Evolutionary conservation across 2,113 vertebrate genomes (phyloP).

Genomic region (Xiphorhynchus elegans): DNA sequence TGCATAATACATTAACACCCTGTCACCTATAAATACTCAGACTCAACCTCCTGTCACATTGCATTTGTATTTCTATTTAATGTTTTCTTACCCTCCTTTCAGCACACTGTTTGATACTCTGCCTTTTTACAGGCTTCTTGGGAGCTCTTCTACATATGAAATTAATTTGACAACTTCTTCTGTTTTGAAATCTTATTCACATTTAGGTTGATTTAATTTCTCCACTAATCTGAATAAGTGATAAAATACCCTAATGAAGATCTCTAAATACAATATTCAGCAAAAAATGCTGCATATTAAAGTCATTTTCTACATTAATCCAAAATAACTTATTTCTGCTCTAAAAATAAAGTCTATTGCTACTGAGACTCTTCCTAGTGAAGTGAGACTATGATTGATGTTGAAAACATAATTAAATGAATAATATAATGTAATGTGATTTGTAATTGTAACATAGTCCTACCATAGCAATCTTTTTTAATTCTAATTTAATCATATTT

Average conservation of each 20-base stretch:
- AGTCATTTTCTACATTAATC: background rate
- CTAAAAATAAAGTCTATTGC: background rate
- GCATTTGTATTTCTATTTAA: background rate
- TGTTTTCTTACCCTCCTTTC: background rate
- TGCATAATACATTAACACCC: background rate
- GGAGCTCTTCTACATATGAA: background rate
- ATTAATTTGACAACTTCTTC: background rate
- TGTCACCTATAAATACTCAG: slow-evolving; percentile 19
- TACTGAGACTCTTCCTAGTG: background rate
- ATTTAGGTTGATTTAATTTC: background rate
- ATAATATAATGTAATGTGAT: background rate
- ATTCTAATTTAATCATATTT: background rate
- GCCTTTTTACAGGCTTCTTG: background rate
- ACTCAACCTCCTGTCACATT: slow-evolving; percentile 17
- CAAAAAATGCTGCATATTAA: background rate
- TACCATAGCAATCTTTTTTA: background rate
- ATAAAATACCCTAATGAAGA: background rate
- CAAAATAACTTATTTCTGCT: background rate
- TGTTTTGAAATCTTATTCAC: background rate
- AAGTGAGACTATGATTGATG: background rate
- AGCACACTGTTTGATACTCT: background rate
- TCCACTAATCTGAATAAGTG: background rate
- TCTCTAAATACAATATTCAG: background rate
- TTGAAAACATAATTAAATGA: background rate
- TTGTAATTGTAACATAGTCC: background rate